phyloP scores from a whole-genome alignment of 37 sponge, comb jelly and placozoan species.

The Ianthella basta region DNA sequence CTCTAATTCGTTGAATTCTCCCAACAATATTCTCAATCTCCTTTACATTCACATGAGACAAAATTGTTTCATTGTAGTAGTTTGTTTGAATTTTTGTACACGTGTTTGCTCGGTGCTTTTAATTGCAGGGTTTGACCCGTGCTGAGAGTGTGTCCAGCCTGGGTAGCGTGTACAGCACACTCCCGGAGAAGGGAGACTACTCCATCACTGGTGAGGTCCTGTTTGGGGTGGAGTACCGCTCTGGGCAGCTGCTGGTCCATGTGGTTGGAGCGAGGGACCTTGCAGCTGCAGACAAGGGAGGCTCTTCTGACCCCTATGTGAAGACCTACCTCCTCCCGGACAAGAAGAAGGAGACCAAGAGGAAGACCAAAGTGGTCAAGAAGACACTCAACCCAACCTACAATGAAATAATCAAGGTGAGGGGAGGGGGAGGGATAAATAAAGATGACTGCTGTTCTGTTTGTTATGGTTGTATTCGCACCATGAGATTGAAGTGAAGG shows the following conservation, averaged over 20 bases:
- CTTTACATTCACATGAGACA: too few relatives aligned
- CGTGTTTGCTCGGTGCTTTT: too few relatives aligned
- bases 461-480: neutral
- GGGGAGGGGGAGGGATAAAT: too few relatives aligned
- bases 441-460: too few relatives aligned
- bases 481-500: too few relatives aligned
- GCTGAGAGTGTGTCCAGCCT: slow-evolving; percentile 13
- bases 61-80: too few relatives aligned
- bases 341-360: slow-evolving; percentile 65
- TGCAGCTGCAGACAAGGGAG: slow-evolving; percentile 56
- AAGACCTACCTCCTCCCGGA: slow-evolving; percentile 81
- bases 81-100: too few relatives aligned
- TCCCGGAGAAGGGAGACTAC: slow-evolving; percentile 26
- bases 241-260: slow-evolving; percentile 45
- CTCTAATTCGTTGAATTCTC: too few relatives aligned
- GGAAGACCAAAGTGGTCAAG: slow-evolving; percentile 55
- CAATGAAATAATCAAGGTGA: slow-evolving; percentile 65
- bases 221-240: slow-evolving; percentile 51
- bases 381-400: slow-evolving; percentile 56
- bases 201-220: slow-evolving; percentile 30
- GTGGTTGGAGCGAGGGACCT: slow-evolving; percentile 38
- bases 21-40: too few relatives aligned
- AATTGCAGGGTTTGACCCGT: neutral
- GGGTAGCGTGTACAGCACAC: slow-evolving; percentile 6
- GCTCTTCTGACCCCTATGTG: slow-evolving; percentile 66